Evolutionary conservation across 2,113 vertebrate species (phyloP).

Genomic region (Chlorodrepanis virens): DNA sequence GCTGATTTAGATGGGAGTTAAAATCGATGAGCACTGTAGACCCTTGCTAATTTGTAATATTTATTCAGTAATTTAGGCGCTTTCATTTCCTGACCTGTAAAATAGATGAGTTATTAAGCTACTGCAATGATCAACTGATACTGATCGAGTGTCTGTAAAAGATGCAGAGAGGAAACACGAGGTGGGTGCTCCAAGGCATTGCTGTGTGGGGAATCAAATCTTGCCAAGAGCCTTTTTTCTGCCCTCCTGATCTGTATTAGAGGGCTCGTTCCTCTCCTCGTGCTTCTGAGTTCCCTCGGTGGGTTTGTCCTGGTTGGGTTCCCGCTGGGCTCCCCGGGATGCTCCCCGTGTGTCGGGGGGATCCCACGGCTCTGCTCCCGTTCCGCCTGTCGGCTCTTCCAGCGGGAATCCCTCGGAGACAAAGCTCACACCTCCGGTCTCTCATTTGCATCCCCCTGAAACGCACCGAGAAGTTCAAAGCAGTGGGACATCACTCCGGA

Average conservation of each 20-base stretch:
- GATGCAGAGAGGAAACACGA: not conserved
- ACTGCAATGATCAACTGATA: not conserved
- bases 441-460: not conserved
- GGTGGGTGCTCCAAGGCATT: not conserved
- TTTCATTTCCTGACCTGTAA: not conserved
- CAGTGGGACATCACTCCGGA: not conserved
- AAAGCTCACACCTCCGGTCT: not conserved
- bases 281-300: not conserved
- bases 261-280: not conserved
- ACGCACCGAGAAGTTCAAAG: not conserved
- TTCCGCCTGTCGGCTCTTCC: not conserved
- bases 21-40: not conserved
- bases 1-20: not conserved
- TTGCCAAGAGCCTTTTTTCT: not conserved
- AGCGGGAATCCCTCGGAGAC: not conserved
- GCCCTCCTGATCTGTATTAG: not conserved
- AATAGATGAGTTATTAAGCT: not conserved
- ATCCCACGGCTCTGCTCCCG: not conserved
- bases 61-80: not conserved
- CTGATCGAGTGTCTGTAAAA: not conserved
- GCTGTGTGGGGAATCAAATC: not conserved
- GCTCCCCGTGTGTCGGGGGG: not conserved
- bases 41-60: not conserved
- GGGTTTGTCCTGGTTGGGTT: not conserved
- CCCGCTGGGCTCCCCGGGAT: not conserved